Conservation (phyloP, 1,140 invertebrate species). For the Drosophila pseudoobscura region DNA sequence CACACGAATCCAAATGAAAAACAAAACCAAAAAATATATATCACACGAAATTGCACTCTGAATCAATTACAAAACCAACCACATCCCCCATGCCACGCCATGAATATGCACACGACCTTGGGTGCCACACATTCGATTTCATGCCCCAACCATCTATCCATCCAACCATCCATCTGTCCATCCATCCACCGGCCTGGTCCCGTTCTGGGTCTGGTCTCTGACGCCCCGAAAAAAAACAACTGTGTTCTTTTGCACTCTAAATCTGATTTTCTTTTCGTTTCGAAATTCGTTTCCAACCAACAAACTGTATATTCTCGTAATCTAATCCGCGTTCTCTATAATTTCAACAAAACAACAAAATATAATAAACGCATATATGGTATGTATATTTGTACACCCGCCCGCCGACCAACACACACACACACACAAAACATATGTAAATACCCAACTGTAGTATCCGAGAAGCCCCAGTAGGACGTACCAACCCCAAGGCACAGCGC, state of each 20-base stretch:
- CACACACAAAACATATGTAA: conserved; percentile 8
- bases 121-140: conserved; percentile 22
- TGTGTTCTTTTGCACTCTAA: conserved; percentile 39
- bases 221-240: conserved; percentile 1
- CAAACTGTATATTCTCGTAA: conserved; percentile 5
- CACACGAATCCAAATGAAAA: conserved; percentile 60
- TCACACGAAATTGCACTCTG: conserved; percentile 46
- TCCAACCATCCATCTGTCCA: conserved; percentile 15
- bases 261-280: conserved; percentile 70
- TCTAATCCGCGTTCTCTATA: conserved; percentile 52
- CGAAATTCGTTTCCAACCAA: conserved; percentile 49
- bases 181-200: conserved; percentile 35
- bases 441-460: conserved; percentile 60
- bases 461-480: conserved; percentile 69
- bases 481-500: conserved; percentile 17
- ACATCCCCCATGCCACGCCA: conserved; percentile 18
- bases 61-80: conserved; percentile 2
- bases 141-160: conserved; percentile 20
- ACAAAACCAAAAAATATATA: conserved; percentile 29
- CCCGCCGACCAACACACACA: conserved; percentile 20
- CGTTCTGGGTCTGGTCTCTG: conserved; percentile 15
- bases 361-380: conserved; percentile 67
- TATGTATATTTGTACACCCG: conserved; percentile 78
- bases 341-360: conserved; percentile 46
- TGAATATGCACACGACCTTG: conserved; percentile 38